Evolutionary conservation across 2,797 vertebrate genomes (phyloP).

Genomic region (Macroramphosus scolopax): DNA sequence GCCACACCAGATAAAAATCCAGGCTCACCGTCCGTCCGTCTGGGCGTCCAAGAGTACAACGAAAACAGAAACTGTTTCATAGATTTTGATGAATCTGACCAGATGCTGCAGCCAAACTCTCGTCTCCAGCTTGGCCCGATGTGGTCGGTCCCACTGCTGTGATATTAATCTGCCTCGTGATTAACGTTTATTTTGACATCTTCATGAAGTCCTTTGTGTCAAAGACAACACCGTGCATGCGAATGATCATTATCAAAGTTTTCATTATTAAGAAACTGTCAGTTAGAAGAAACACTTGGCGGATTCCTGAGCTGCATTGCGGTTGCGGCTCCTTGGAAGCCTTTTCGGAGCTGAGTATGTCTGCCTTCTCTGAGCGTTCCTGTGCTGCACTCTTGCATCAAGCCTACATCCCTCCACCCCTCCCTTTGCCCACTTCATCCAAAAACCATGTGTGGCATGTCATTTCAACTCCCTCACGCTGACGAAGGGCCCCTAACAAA

Average conservation of each 20-base stretch:
- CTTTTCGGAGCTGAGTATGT: too few relatives aligned
- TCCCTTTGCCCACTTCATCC: slow-evolving; percentile 46
- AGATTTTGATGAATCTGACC: slow-evolving; percentile 68
- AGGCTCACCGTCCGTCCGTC: slow-evolving; percentile 58
- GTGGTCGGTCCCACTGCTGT: slow-evolving; percentile 49
- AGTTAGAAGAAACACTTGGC: slow-evolving; percentile 10
- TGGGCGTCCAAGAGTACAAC: slow-evolving; percentile 54
- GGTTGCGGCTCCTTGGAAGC: slow-evolving; percentile 26
- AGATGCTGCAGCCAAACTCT: slow-evolving; percentile 50
- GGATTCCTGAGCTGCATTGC: slow-evolving; percentile 10
- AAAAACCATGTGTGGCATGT: slow-evolving; percentile 67
- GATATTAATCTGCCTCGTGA: slow-evolving; percentile 37
- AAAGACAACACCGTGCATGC: too few relatives aligned
- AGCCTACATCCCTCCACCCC: slow-evolving; percentile 26
- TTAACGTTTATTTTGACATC: slow-evolving; percentile 56
- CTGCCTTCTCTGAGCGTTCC: too few relatives aligned
- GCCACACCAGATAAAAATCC: slow-evolving; percentile 63
- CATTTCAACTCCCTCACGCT: slow-evolving; percentile 62
- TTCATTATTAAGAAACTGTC: slow-evolving; percentile 32
- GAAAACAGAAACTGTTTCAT: slow-evolving; percentile 69
- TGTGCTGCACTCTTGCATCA: slow-evolving; percentile 40
- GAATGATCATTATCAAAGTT: slow-evolving; percentile 38
- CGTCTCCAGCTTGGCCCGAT: slow-evolving; percentile 60
- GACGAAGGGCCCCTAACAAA: slow-evolving; percentile 67
- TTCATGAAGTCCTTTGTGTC: slow-evolving; percentile 22